Base-by-base conservation (phyloP, 2,113 vertebrate genomes). In the Chaenogobius annularis region DNA sequence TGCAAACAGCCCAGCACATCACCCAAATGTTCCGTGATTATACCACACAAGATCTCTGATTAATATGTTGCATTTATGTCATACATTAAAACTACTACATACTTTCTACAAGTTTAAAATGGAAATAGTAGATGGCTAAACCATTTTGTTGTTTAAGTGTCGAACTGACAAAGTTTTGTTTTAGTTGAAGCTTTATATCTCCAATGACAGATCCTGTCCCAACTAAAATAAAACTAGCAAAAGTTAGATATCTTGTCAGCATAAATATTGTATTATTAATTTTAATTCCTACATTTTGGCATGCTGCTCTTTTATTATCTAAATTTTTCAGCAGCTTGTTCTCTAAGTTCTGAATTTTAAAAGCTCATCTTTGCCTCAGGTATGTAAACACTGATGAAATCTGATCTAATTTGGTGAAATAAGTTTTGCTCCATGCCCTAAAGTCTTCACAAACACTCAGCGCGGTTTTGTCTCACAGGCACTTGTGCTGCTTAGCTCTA, bases 301-400 rank as follows among this genome's bases (percentile, higher is more conserved):
- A 64, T 22, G 75, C 61, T 66, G 68, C 20, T n/a, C 23, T 35
- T 6, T 72, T 31, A 68, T 68, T 67, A 63, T 75, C 48, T 69
- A 40, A 50, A 48, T 79, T 56, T 54, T 66, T 62, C 31, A 74
- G 68, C 43, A 37, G 50, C 22, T 67, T 15, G 46, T 73, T 58
- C 69, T 46, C 58, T 67, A 55, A 83, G 66, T 74, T 78, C 40
- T 69, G 63, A 81, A 73, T 85, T 71, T 72, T 78, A 68, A 54
- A 76, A 66, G 47, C 40, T 56, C 0, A 13, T 72, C 65, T 81
- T 76, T 64, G 74, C 83, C 77, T 7, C 31, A 68, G 77, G 87
- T 81, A 48, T 69, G 70, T 79, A 80, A 84, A 84, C 80, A 74
- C 59, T 90, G 86, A 88, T 84, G 82, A 87, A 85, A 89, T 88